Evolutionary conservation across 1,140 invertebrate genomes (phyloP).

Genomic region (Pollicipes pollicipes): DNA sequence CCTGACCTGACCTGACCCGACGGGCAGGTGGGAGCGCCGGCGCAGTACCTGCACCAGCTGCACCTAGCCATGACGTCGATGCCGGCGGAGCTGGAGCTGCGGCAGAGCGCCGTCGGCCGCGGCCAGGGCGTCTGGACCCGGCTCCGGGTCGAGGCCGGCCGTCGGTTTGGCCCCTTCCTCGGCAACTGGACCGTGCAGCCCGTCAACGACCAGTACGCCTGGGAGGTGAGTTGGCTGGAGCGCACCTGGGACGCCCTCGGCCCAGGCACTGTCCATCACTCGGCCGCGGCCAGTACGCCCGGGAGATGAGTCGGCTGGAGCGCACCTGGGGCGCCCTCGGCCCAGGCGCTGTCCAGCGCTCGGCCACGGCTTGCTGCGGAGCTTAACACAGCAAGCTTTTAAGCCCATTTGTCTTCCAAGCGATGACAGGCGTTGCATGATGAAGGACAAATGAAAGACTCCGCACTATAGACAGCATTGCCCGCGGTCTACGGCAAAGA

Average conservation of each 20-base stretch:
- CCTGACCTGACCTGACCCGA: not conserved
- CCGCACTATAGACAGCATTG: too few relatives aligned
- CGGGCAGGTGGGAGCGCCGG: not conserved
- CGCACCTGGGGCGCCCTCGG: too few relatives aligned
- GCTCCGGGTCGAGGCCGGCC: constrained; percentile 35
- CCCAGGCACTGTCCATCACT: too few relatives aligned
- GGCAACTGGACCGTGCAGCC: constrained; percentile 45
- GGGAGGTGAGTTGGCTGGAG: constrained; percentile 64
- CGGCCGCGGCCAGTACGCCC: too few relatives aligned
- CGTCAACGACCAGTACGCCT: constrained; percentile 41
- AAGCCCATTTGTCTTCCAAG: too few relatives aligned
- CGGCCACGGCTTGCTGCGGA: too few relatives aligned
- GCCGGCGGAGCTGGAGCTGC: constrained; percentile 34
- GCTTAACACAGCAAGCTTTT: too few relatives aligned
- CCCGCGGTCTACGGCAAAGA: too few relatives aligned
- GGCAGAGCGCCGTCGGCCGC: constrained; percentile 20
- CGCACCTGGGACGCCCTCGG: too few relatives aligned
- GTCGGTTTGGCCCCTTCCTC: constrained; percentile 47
- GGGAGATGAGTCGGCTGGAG: constrained; percentile 64
- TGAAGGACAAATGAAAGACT: too few relatives aligned
- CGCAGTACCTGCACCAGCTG: not conserved
- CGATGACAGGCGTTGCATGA: too few relatives aligned
- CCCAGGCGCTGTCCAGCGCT: too few relatives aligned
- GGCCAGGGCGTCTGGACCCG: constrained; percentile 36
- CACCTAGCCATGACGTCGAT: constrained; percentile 12